Evolutionary conservation across 2,888 invertebrate genomes (phyloP), one percentile per base, ranked within the genome.

Genomic region (Sesia apiformis): DNA sequence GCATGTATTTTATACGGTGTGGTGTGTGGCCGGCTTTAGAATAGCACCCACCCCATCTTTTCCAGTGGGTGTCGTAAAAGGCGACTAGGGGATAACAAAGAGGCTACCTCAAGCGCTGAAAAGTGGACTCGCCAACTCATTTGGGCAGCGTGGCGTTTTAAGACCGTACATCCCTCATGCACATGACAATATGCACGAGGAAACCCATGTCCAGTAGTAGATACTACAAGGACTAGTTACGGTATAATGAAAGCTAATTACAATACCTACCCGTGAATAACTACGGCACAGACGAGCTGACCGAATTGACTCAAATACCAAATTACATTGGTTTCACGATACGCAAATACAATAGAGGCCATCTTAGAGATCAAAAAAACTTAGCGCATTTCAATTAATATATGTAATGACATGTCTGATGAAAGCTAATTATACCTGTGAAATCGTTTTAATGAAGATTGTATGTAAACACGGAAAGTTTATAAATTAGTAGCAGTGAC

Each of bases 221-320:
- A 23, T 23, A 23, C 23, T n/a, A n/a, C n/a, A n/a, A 23, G 23
- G 23, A 23, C 23, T 23, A 2, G 23, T 23, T 23, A 23, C 23
- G 23, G 23, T 23, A 23, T 23, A 2, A 23, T 23, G 23, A 23
- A 23, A 23, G 23, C 7, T 1, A 42, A 42, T 23, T 23, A 23
- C 23, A 23, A 23, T 23, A 23, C 23, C 23, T 23, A 23, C 23
- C 23, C 2, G 23, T 23, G 23, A 23, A 23, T 42, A 42, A 42
- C 83, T 78, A 69, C 77, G 74, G 70, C 76, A 76, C 81, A 78
- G 83, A 84, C 82, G 81, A 79, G 75, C 78, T 76, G 71, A 76
- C 76, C 76, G 72, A 75, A 84, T 83, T 78, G 79, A 78, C 76
- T 78, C 74, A 74, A 84, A 78, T 78, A 78, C 80, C 74, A 79